These are phyloP conservation scores for Apamea sordens DNA, from an alignment of 2,888 invertebrate species.

Conservation along the genomic window DNA sequence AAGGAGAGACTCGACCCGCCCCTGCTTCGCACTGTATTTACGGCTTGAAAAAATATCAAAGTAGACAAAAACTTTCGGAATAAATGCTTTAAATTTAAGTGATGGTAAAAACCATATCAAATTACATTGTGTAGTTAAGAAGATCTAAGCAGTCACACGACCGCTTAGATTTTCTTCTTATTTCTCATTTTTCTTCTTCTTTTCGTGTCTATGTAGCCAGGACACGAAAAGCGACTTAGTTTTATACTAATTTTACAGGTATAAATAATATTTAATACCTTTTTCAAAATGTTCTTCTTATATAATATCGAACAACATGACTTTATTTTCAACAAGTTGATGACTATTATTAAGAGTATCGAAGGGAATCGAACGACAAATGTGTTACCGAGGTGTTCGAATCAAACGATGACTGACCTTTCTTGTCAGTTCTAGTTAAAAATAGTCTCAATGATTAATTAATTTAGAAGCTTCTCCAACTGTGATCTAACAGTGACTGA, in stretches of 20 bases:
- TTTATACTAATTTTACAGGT: background rate
- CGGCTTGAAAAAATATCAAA: background rate
- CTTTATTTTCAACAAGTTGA: background rate
- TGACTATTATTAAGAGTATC: background rate
- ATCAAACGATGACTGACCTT: conserved; percentile 21
- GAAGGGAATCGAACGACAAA: conserved; percentile 13
- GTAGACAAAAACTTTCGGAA: background rate
- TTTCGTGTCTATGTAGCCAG: no score
- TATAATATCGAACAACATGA: background rate
- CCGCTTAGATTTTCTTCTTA: no score
- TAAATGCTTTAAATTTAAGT: background rate
- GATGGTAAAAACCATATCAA: background rate
- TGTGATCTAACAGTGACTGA: conserved; percentile 40
- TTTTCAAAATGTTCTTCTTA: background rate
- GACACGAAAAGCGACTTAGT: background rate
- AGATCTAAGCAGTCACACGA: background rate
- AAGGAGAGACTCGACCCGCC: background rate
- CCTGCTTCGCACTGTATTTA: background rate
- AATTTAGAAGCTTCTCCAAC: conserved; percentile 41
- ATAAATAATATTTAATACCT: background rate
- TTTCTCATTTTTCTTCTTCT: no score
- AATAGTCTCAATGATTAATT: conserved; percentile 57
- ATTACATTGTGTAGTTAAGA: background rate
- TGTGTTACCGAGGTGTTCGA: conserved; percentile 2
- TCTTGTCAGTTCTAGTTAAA: conserved; percentile 47